A percentile compares a stretch with the other conserved stretches of the same genome.
phyloP scores from a whole-genome alignment of 2,113 vertebrate species.

The Morphnarchus princeps region DNA sequence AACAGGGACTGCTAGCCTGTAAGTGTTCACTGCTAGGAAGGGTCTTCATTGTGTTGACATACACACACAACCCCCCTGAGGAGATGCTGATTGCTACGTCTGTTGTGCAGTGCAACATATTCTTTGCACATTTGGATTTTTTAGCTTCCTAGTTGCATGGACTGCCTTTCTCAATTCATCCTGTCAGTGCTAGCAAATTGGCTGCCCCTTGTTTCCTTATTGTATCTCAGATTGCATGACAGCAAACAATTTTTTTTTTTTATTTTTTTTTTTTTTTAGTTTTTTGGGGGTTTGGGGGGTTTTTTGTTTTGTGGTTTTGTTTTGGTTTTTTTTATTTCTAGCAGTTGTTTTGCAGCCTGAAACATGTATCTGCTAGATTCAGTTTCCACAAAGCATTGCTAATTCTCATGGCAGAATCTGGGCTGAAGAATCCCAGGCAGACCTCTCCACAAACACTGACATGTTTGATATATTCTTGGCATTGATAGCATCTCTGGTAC shows the following conservation, averaged over 20 bases:
- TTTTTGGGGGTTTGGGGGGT: too few species aligned
- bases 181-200: not conserved
- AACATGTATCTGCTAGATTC: not conserved
- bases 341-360: not conserved
- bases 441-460: not conserved
- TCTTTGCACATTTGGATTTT: not conserved
- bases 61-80: not conserved
- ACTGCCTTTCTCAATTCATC: not conserved
- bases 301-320: too few species aligned
- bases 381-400: not conserved
- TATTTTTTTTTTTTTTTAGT: too few species aligned
- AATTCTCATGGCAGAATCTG: not conserved
- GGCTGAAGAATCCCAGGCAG: not conserved
- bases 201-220: not conserved
- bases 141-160: not conserved
- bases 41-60: not conserved
- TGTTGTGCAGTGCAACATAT: not conserved
- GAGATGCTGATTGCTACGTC: not conserved
- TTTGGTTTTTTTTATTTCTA: not conserved
- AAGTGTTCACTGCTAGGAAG: not conserved
- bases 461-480: not conserved
- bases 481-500: not conserved
- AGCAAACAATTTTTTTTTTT: not conserved
- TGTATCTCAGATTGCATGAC: not conserved
- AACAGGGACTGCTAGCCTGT: not conserved